Evolutionary conservation across 2,888 invertebrate genomes (phyloP).

Genomic region (Parapristionchus giblindavisi): DNA sequence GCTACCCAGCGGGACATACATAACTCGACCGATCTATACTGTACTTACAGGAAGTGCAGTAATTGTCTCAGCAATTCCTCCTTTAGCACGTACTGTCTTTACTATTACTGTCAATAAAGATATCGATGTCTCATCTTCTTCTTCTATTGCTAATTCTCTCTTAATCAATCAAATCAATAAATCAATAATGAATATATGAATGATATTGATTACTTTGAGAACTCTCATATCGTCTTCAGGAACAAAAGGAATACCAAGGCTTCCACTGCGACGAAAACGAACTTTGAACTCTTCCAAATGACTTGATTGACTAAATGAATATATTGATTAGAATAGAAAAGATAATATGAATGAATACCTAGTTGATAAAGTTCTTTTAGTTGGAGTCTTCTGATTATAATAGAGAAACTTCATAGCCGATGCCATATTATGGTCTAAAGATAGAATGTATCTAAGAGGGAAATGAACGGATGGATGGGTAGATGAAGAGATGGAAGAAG

Average conservation of each 20-base stretch:
- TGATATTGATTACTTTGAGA: constrained; percentile 26
- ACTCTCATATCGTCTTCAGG: constrained; percentile 66
- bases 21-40: too few relatives aligned
- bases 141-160: constrained; percentile 44
- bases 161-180: background rate
- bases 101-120: constrained; percentile 64
- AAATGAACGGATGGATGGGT: too few relatives aligned
- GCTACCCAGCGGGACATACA: background rate
- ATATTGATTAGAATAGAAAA: background rate
- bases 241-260: constrained; percentile 68
- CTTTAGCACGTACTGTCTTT: constrained; percentile 49
- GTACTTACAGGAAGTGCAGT: constrained; percentile 55
- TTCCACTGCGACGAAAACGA: constrained; percentile 67
- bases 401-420: constrained; percentile 67
- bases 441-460: too few relatives aligned
- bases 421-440: constrained; percentile 52
- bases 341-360: background rate
- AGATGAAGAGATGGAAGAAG: too few relatives aligned
- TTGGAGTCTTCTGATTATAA: constrained; percentile 58
- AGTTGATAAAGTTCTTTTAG: constrained; percentile 45
- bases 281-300: constrained; percentile 68
- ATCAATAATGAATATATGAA: too few relatives aligned
- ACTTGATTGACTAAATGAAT: constrained; percentile 45
- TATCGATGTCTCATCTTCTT: constrained; percentile 58
- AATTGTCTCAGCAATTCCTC: constrained; percentile 57